Conservation (phyloP, 2,888 invertebrate species). For the Diaprepes abbreviatus region DNA sequence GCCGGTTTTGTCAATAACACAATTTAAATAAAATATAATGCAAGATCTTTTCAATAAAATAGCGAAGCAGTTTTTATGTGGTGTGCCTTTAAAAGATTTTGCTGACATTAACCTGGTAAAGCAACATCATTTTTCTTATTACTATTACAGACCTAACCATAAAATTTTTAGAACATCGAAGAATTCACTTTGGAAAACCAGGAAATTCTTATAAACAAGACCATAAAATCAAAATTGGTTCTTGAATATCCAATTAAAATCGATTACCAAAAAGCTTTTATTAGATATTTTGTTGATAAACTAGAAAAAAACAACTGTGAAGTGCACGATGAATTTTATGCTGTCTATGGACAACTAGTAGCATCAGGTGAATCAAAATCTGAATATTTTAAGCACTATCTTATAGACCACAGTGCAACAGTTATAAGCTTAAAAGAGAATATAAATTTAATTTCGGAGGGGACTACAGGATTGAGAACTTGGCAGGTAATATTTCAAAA, state of each 20-base stretch:
- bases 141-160: constrained; percentile 5
- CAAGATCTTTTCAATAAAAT: constrained; percentile 44
- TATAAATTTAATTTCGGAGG: constrained; percentile 79
- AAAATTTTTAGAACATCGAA: constrained; percentile 19
- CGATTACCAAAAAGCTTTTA: constrained; percentile 75
- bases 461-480: constrained; percentile 84
- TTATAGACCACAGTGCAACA: constrained; percentile 64
- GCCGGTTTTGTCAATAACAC: background rate
- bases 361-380: constrained; percentile 64
- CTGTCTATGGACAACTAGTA: constrained; percentile 72
- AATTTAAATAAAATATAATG: background rate
- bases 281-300: constrained; percentile 75
- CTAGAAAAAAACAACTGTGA: constrained; percentile 72
- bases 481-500: constrained; percentile 80
- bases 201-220: constrained; percentile 72
- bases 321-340: constrained; percentile 77
- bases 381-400: constrained; percentile 76
- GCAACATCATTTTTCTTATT: constrained; percentile 7
- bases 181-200: constrained; percentile 68
- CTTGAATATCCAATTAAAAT: constrained; percentile 74
- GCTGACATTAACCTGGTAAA: constrained; percentile 49
- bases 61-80: constrained; percentile 62
- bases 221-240: constrained; percentile 71
- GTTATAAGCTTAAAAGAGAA: constrained; percentile 78
- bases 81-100: constrained; percentile 54